Base-by-base conservation (phyloP, 2,113 vertebrate species). In the Onychorhynchus coronatus region DNA sequence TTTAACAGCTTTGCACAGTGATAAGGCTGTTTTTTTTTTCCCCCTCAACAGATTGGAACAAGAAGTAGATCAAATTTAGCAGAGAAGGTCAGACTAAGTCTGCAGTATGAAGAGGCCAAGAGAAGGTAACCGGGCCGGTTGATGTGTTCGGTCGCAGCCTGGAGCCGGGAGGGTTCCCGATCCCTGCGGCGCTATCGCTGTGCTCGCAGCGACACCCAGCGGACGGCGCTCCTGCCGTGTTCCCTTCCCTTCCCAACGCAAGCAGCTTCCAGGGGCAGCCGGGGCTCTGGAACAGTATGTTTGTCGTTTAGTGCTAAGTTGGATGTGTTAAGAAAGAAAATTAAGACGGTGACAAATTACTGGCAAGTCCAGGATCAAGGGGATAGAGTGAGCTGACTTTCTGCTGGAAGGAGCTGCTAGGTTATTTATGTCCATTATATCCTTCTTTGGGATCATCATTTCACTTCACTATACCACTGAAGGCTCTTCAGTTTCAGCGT, bases 61-160 rank as follows among this genome's bases (percentile, higher is more conserved):
- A 98, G 98, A 95, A 98, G 91, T 66, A 97, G 98, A 97, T 98
- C 98, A n/a, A 98, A 97, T 80, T 95, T 99, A 95, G 98, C 98
- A 53, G 98, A 99, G 94, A 98, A 98, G 95, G 98, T 98, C 98
- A 97, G 98, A 58, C 97, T 99, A 52, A 99, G 98, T 55, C 98
- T 99, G 35, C 98, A 98, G 50, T 99, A 99, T 25, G 98, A 98
- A 95, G 98, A 99, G 95, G 98, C 98, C 80, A 99, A 98, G 88
- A 97, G 98, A 94, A 98, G 98, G 98, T 99, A 97, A 93, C 4
- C 3, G 85, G 50, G 21, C 58, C 58, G 19, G 63, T 70, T 23
- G 47, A 28, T 89, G 63, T 22, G 74, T 25, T 14, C 5, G 39
- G 31, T 20, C 22, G 8, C 8, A 17, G 74, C 6, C 19, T 10